Base-by-base conservation (phyloP, 2,113 vertebrate genomes). In the Tragelaphus buxtoni region DNA sequence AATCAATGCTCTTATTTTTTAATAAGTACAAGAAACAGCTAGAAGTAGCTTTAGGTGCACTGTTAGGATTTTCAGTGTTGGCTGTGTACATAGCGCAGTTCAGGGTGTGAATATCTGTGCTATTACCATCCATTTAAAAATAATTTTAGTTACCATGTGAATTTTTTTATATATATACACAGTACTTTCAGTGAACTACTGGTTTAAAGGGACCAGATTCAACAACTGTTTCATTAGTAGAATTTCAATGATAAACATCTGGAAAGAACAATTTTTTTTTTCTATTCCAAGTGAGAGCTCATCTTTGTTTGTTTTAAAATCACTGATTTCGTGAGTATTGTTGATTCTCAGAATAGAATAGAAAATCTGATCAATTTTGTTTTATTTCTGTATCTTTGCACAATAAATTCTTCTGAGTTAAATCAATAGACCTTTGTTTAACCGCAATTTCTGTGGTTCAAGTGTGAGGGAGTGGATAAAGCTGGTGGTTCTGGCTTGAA, bases 171-270 rank as follows among this genome's bases (percentile, higher is more conserved):
- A 69, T 22, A 39, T 69, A 39, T 85, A 35, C 22, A 53, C 4
- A 49, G 16, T 55, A 24, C 26, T 49, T 81, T 91, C 49, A 26
- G 49, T 56, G 74, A 90, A 45, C 35, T 55, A n/a, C 16, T 95
- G 72, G 55, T 45, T 86, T 89, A 77, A 85, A 83, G 14, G 56
- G 32, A n/a, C 22, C 20, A 47, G n/a, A 77, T 74, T 97, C 39
- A 55, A 93, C 77, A 84, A 93, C 39, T 82, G 4, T 72, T 90
- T 97, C 47, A 61, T 49, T 92, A 90, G 51, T 77, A 89, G 82
- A 49, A 79, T 24, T 47, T 86, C 45, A 91, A 4, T 82, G n/a
- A 35, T 65, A 58, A 97, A 96, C 61, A 77, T 79, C 61, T 76
- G 47, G 28, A 90, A 63, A 86, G 45, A 65, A 2, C 42, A 16